Conservation (phyloP, 2,113 vertebrate genomes). For the Rhizomys pruinosus region DNA sequence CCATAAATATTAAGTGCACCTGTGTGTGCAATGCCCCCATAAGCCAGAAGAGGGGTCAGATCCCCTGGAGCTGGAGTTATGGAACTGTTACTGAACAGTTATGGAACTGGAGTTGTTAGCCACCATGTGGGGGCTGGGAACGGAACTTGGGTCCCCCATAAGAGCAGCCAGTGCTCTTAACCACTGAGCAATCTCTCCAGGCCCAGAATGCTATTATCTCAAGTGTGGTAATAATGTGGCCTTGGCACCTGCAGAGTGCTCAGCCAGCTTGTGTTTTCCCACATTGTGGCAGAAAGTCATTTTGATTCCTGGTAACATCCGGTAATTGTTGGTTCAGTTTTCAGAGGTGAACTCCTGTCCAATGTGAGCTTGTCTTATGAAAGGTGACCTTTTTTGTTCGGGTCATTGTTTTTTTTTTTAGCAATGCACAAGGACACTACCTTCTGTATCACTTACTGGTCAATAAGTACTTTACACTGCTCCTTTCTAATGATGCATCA, state of each 20-base stretch:
- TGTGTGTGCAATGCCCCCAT: too few relatives aligned
- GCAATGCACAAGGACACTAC: background rate
- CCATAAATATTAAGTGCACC: too few relatives aligned
- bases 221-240: background rate
- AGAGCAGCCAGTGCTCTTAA: too few relatives aligned
- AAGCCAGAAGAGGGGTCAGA: too few relatives aligned
- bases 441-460: background rate
- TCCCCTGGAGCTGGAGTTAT: too few relatives aligned
- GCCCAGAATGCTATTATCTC: background rate
- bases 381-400: background rate
- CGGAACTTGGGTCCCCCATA: too few relatives aligned
- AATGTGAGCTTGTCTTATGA: background rate
- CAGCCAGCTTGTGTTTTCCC: background rate
- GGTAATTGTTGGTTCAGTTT: constrained; percentile 28
- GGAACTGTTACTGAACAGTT: too few relatives aligned
- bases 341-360: background rate
- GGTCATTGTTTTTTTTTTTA: constrained; percentile 17
- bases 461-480: background rate
- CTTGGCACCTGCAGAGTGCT: background rate
- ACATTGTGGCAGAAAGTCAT: background rate
- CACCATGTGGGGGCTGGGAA: too few relatives aligned
- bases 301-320: background rate
- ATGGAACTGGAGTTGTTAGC: too few relatives aligned
- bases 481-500: background rate
- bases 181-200: too few relatives aligned